Base-by-base conservation (phyloP, 2,797 vertebrate species). In the Dromococcyx pavoninus region DNA sequence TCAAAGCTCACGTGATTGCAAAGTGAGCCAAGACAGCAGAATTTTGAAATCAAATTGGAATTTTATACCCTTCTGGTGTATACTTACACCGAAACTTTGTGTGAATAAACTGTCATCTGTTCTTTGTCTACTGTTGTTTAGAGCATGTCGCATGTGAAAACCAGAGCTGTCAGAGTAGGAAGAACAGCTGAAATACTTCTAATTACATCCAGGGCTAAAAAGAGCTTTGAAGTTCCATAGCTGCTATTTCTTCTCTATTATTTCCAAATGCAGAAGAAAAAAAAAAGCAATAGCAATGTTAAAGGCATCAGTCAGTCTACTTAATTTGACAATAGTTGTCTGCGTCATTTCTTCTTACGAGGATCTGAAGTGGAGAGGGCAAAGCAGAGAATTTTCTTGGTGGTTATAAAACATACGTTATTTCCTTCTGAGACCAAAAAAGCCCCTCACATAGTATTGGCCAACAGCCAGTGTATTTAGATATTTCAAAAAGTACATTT, bases 191-290 rank as follows among this genome's bases (percentile, higher is more conserved):
- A 95, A 93, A 67, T 62, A 62, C 82, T 43, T 64, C 73, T 84
- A 65, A 95, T 85, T 84, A 94, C 86, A 93, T 37, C 8, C 86
- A 94, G 89, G 43, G 41, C 93, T 96, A 94, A 65, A 88, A 96
- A 86, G 67, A 67, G 78, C 95, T 97, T 97, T 97, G 97, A 97
- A 97, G 95, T 91, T 83, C 73, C 23, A 11, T 86, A 94, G 96
- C 92, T 97, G 94, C 88, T 96, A 22, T 95, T 95, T 94, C 67
- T 93, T 89, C 64, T 93, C 91, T 96, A 89, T 96, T 92, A 94
- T 94, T 96, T 97, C 92, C 94, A 94, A 95, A 90, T 94, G 96
- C 89, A 70, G 82, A 13, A 66, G 43, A 60, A 32, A 79, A 79
- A 77, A 91, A 83, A 11, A 11, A 44, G 32, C 69, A 86, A 67